Evolutionary conservation across 2,797 vertebrate genomes (phyloP).

Genomic region (Avahi laniger): DNA sequence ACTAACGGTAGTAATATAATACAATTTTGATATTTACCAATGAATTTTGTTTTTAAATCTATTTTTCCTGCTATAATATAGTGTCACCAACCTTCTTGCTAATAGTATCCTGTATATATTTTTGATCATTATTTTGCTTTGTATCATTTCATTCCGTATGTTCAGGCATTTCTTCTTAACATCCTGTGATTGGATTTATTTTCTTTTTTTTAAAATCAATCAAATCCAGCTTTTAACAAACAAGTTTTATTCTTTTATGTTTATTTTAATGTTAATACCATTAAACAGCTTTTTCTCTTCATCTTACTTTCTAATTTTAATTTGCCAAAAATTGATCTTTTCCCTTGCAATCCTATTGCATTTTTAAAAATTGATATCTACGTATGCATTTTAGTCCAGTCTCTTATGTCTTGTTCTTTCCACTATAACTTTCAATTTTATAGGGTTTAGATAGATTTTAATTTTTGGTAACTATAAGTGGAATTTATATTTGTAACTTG

Average conservation of each 20-base stretch:
- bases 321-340: not conserved
- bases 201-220: not conserved
- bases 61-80: not conserved
- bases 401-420: not conserved
- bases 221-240: not conserved
- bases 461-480: not conserved
- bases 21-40: not conserved
- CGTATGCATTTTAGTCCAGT: not conserved
- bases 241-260: not conserved
- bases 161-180: not conserved
- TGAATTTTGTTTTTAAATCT: not conserved
- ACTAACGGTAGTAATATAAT: not conserved
- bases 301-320: not conserved
- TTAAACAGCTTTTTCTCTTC: not conserved
- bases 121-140: not conserved
- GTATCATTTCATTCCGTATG: not conserved
- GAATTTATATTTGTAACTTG: not conserved
- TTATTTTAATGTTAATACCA: not conserved
- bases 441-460: not conserved
- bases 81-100: not conserved
- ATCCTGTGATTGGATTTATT: not conserved
- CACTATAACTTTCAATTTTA: not conserved
- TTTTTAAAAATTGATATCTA: not conserved
- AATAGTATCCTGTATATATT: not conserved
- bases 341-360: not conserved